Evolutionary conservation across 2,113 vertebrate genomes (phyloP).

Genomic region (Strix uralensis): DNA sequence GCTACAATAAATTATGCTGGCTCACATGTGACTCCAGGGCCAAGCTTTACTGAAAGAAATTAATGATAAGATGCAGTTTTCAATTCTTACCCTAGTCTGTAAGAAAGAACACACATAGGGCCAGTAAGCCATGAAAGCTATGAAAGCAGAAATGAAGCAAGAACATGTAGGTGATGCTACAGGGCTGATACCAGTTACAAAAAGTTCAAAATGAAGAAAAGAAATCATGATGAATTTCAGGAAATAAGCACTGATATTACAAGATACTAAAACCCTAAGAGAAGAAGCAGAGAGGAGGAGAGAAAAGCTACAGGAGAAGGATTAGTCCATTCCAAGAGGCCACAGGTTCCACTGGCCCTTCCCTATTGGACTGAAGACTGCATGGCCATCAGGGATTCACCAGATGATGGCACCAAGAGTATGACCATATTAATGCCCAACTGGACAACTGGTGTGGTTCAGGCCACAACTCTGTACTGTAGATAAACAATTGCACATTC

Average conservation of each 20-base stretch:
- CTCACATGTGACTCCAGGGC: not conserved
- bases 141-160: not conserved
- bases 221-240: not conserved
- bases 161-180: not conserved
- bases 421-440: not conserved
- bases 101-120: not conserved
- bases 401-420: not conserved
- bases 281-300: not conserved
- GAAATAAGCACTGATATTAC: not conserved
- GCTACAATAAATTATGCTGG: not conserved
- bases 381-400: not conserved
- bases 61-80: not conserved
- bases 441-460: not conserved
- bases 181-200: not conserved
- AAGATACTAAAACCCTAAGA: not conserved
- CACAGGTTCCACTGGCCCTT: not conserved
- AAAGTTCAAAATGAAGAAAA: not conserved
- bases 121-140: not conserved
- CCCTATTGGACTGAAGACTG: not conserved
- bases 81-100: not conserved
- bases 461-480: not conserved
- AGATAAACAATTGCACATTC: fast-evolving
- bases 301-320: not conserved
- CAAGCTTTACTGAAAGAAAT: not conserved
- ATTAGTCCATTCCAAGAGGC: not conserved